A percentile compares a stretch with the other conserved stretches of the same genome.
These are phyloP conservation scores for Maconellicoccus hirsutus DNA, from an alignment of 1,140 invertebrate species.

Conservation along the genomic window DNA sequence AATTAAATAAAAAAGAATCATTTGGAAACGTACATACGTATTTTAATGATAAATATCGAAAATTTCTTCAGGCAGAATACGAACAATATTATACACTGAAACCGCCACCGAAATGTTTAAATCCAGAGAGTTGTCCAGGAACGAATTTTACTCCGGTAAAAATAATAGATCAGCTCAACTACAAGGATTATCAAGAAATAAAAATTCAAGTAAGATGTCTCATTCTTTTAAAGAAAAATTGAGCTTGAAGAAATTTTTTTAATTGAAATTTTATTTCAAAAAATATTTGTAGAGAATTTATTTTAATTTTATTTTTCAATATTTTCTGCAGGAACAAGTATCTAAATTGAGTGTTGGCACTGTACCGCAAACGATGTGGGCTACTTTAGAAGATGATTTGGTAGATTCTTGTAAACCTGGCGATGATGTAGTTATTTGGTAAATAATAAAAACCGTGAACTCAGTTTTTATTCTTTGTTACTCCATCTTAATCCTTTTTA, in stretches of 20 bases:
- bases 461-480: constrained; percentile 1
- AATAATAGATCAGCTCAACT: constrained; percentile 48
- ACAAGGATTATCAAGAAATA: constrained; percentile 82
- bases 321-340: constrained; percentile 55
- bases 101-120: constrained; percentile 47
- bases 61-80: constrained; percentile 42
- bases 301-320: too few species aligned
- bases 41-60: background rate
- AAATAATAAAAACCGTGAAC: too few species aligned
- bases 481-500: too few species aligned
- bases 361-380: constrained; percentile 64
- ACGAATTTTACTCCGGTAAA: constrained; percentile 41
- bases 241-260: constrained; percentile 18
- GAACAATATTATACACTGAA: constrained; percentile 50
- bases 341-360: constrained; percentile 55
- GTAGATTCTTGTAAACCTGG: constrained; percentile 79
- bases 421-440: constrained; percentile 76
- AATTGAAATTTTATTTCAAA: constrained; percentile 24
- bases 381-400: constrained; percentile 73
- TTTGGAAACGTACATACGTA: background rate
- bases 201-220: constrained; percentile 56
- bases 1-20: constrained; percentile 23
- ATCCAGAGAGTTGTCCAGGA: constrained; percentile 45
- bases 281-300: constrained; percentile 23
- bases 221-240: constrained; percentile 22